A percentile compares a stretch with the other conserved stretches of the same genome.
Conservation (phyloP, 2,888 invertebrate species). For the Frankliniella intonsa region DNA sequence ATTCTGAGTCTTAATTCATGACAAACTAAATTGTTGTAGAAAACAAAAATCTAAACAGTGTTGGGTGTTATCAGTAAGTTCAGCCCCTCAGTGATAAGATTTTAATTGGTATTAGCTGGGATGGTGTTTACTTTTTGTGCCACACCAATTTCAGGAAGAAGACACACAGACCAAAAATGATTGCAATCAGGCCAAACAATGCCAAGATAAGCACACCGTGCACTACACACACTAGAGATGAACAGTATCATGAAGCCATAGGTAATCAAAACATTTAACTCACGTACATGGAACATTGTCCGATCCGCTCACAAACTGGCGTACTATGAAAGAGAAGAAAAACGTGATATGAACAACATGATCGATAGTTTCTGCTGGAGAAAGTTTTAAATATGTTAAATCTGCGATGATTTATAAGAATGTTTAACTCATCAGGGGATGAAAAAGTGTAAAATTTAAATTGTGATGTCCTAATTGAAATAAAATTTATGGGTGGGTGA, state of each 20-base stretch:
- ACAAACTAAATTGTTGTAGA: no score
- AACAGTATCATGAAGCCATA: slow-evolving; percentile 18
- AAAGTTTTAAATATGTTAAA: slow-evolving; percentile 30
- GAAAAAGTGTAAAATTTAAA: slow-evolving; percentile 5
- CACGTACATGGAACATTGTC: slow-evolving; percentile 45
- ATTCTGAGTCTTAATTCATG: no score
- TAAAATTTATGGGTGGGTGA: no score
- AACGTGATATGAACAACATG: slow-evolving; percentile 32
- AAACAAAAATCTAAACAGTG: no score
- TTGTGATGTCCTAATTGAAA: neutral
- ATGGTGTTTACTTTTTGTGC: no score
- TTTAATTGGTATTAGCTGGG: no score
- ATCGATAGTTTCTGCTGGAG: neutral
- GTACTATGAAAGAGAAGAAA: slow-evolving; percentile 42
- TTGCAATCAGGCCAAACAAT: neutral
- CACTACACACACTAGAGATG: slow-evolving; percentile 19
- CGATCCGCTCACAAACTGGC: slow-evolving; percentile 44
- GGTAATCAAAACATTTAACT: slow-evolving; percentile 32
- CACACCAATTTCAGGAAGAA: no score
- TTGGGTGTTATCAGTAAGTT: no score
- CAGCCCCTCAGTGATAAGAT: no score
- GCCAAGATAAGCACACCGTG: slow-evolving; percentile 16
- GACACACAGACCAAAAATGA: neutral
- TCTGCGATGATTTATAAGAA: slow-evolving; percentile 27
- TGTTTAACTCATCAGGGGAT: slow-evolving; percentile 29